Evolutionary conservation across 2,888 invertebrate genomes (phyloP), one percentile per base, ranked within the genome.

Genomic region (Trissolcus brochymenae): DNA sequence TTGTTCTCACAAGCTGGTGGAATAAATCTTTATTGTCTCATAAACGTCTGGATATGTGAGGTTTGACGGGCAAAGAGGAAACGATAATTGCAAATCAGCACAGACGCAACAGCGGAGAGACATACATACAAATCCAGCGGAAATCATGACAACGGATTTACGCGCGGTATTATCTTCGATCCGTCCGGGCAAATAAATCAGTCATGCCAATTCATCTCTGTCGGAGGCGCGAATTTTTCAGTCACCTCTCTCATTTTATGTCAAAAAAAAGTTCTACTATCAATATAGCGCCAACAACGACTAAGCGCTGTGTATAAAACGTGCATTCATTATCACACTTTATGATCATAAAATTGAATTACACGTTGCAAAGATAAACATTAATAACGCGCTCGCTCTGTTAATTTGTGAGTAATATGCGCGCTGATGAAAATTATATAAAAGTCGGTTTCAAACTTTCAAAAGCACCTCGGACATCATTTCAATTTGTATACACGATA

Each of bases 281-380:
- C 64, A 72, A 72, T 54, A 50, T 21, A 17, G 40, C 59, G 54
- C 59, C 40, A 46, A 46, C 14, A 16, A 16, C 25, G 41, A 14
- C 43, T 54, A 29, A 71, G 71, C 57, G 46, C 9, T 35, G 9
- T 35, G 11, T 35, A 35, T 62, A 64, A 61, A 71, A 64, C 57
- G 62, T 62, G 53, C 64, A 51, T 46, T 72, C 56, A 65, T 72
- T 72, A 65, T 65, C 55, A 65, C 65, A 43, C 46, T 55, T 65
- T 57, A 54, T 53, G 65, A 72, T 72, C 65, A 50, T 72, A 65
- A 72, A 72, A 72, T 72, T 72, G 59, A 70, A 64, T 71, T 64
- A 64, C 59, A 59, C 59, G 25, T 59, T 57, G 57, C 53, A 51
- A 56, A 43, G 62, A 56, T 56, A 71, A 35, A 71, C 56, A 61